A percentile compares a stretch with the other conserved stretches of the same genome.
Conservation (phyloP, 2,888 invertebrate species). For the Deilephila elpenor region DNA sequence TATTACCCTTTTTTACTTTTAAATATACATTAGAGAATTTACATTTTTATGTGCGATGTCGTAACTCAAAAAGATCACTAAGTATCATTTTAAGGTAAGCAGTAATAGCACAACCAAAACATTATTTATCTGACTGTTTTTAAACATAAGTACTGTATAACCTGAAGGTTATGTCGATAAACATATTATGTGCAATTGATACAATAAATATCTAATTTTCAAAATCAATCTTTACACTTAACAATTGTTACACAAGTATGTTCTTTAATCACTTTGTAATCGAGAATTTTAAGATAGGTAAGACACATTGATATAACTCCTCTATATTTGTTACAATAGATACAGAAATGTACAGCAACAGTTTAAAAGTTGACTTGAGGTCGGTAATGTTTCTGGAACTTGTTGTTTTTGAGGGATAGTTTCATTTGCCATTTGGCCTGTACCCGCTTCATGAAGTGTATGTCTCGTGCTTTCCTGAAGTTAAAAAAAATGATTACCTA, state of each 20-base stretch:
- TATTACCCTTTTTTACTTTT: not conserved
- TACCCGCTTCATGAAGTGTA: slow-evolving; percentile 92
- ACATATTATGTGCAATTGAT: too few relatives aligned
- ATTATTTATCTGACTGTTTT: not conserved
- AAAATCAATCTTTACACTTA: too few relatives aligned
- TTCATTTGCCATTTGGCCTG: slow-evolving; percentile 91
- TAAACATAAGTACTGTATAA: too few relatives aligned
- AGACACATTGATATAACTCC: slow-evolving; percentile 4
- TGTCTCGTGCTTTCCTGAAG: slow-evolving; percentile 91
- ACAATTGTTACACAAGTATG: not conserved
- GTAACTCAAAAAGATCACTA: not conserved
- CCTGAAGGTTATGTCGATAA: too few relatives aligned
- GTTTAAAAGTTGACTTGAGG: slow-evolving; percentile 91
- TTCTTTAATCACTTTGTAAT: not conserved
- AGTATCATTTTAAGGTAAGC: not conserved
- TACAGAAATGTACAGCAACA: slow-evolving; percentile 12
- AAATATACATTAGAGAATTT: not conserved
- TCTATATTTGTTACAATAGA: not conserved
- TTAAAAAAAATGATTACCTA: not conserved
- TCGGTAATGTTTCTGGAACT: slow-evolving; percentile 92
- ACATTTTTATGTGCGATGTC: not conserved
- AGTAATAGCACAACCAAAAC: not conserved
- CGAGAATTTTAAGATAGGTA: not conserved
- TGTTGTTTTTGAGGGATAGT: slow-evolving; percentile 91
- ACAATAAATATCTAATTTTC: too few relatives aligned